Evolutionary conservation across 2,113 vertebrate genomes (phyloP), one percentile per base, ranked within the genome.

Genomic region (Vanacampus margaritifer): DNA sequence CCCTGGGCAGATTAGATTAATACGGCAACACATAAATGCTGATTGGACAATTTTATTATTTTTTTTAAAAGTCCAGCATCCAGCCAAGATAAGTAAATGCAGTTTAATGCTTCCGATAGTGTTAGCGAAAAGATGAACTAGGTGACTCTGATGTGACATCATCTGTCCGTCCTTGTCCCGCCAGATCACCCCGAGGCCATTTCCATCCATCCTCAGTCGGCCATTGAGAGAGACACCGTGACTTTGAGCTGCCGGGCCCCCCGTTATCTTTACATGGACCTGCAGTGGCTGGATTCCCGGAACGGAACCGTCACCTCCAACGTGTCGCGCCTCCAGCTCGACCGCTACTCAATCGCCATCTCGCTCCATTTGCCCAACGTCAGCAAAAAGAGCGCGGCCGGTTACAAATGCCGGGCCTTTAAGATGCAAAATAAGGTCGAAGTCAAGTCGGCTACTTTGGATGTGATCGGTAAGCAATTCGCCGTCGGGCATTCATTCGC

Each of bases 191-290:
- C 75, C 0, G 89, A 89, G 0, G 83, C 86, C 32, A 39, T 97
- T 39, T 83, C 88, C 37, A 86, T 92, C 0, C 63, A 86, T 3
- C 75, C 92, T 1, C 81, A 21, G 21, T 84, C 59, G 0, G 88
- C 87, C 36, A 88, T 94, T 1, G 91, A 92, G 58, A 93, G 94
- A 2, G 87, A 84, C 0, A 67, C 94, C 0, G 60, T 92, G 17
- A 88, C 1, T 3, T 78, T 98, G 71, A 92, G 86, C 54, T 98
- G 95, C 82, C 71, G 79, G 13, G 93, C 91, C 8, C 87, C 93
- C 48, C 93, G 86, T 64, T 95, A 93, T 84, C 89, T 94, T 66
- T 95, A 94, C 82, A 91, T 84, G 1, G 75, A 88, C 32, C 84
- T 95, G 21, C 75, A 53, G 32, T 98, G 95, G 95, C 74, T 90